Evolutionary conservation across 2,797 vertebrate species (phyloP), one percentile per base, ranked within the genome.

Genomic region (Malurus splendens): DNA sequence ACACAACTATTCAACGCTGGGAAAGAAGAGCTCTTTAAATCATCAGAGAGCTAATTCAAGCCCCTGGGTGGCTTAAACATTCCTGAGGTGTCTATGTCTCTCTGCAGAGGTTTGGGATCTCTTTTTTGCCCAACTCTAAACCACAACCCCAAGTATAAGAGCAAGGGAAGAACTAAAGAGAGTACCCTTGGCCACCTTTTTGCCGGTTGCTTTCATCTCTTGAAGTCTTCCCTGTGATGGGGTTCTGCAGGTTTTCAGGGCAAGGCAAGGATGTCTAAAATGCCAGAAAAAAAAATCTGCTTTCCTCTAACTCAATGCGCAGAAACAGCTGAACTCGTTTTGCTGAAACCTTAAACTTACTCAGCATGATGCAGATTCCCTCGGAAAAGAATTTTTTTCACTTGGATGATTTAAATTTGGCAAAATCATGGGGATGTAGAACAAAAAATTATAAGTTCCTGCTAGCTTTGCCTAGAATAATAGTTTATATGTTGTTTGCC

Each of bases 341-440:
- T 90, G 44, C 48, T 86, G 79, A 83, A 89, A 86, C 18, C 25
- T 87, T 61, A 70, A 65, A 86, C 51, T n/a, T 51, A 45, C 36
- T 60, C 56, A 89, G 64, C 50, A 44, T 57, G 60, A 89, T 56
- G 32, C 39, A 86, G 42, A 51, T 73, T 68, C 67, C 42, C 42
- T 47, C 47, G 55, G 60, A 90, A 68, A 9, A 72, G 32, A 77
- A 1, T 36, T 91, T 82, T 94, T 94, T 89, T 66, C 48, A 54
- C 52, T 83, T 83, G 70, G 22, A 82, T 90, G 15, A 60, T 83
- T 94, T 76, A 86, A 83, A 78, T 91, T 85, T 61, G 80, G 56
- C 27, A 61, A 83, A 92, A 84, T 76, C 50, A 18, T 44, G 71
- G 18, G 8, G 10, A 78, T 41, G 15, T 61, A 74, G 44, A 56